Evolutionary conservation across 2,797 vertebrate species (phyloP), one percentile per base, ranked within the genome.

Genomic region (Eutrigla gurnardus): DNA sequence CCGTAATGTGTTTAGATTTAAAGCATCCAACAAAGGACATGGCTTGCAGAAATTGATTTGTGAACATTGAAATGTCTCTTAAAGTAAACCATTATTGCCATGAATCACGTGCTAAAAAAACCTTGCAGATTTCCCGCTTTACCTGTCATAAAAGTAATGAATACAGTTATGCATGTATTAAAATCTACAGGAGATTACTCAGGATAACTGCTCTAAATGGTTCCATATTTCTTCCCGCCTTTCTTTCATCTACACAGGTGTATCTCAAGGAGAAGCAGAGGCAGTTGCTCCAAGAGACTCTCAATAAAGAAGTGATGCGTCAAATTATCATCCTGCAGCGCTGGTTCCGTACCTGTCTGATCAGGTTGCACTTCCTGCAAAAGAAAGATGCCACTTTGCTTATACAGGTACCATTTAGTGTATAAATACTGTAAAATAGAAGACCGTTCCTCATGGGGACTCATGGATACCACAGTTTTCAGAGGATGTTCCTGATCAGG

Each of bases 301-400:
- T 96, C 18, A 96, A 98, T 90, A 94, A 89, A 67, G 96, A 97
- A 78, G 95, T 97, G 54, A 95, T 97, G 76, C 92, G 77, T 37
- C 96, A 93, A 79, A 98, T 98, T 80, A 69, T 98, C 82, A 88
- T 94, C 4, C 93, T 99, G 45, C 98, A 99, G 92, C 96, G 96
- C 91, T 98, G 97, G 95, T 96, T 98, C 83, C 94, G 97, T 5
- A 84, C 91, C 71, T 95, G 91, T 82, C 89, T 98, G 53, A 95
- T 97, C 9, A 94, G 96, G 78, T 85, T 89, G 4, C 96, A 96
- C 76, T 99, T 96, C 67, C 87, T 97, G 66, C 92, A 93, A 52
- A 94, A 85, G 78, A 95, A 60, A 75, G 94, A 94, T 6, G 96
- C 97, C 0, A 92, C 96, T 0, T 0, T 92, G 53, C 78, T 93